These are phyloP conservation scores for Macrosteles quadrilineatus DNA, from an alignment of 1,140 invertebrate genomes.

Conservation along the genomic window DNA sequence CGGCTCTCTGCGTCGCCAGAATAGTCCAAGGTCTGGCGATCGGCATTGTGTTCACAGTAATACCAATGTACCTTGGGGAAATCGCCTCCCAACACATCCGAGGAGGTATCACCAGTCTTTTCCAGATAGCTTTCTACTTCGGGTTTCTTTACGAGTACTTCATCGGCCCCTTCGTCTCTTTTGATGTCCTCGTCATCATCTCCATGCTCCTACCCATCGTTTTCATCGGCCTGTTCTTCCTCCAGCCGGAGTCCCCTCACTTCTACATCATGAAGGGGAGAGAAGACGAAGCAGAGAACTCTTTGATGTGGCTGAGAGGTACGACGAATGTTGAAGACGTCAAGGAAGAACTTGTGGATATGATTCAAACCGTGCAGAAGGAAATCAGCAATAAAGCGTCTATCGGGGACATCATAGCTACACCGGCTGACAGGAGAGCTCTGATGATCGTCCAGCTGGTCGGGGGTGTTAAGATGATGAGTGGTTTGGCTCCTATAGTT, in stretches of 20 bases:
- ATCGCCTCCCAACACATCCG: constrained; percentile 56
- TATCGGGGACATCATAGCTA: constrained; percentile 34
- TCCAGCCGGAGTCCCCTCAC: constrained; percentile 82
- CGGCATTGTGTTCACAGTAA: constrained; percentile 66
- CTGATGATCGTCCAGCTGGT: constrained; percentile 39
- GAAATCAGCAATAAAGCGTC: constrained; percentile 28
- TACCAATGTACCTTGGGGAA: constrained; percentile 84
- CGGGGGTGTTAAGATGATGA: constrained; percentile 35
- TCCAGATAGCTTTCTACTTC: constrained; percentile 73
- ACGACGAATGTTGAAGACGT: constrained; percentile 30
- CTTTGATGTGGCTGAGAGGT: constrained; percentile 66
- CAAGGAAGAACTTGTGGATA: constrained; percentile 34
- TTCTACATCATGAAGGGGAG: constrained; percentile 63
- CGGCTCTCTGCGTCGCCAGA: constrained; percentile 25
- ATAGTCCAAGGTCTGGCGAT: constrained; percentile 60
- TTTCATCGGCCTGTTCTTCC: constrained; percentile 66
- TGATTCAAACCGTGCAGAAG: constrained; percentile 33
- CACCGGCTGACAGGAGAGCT: constrained; percentile 33
- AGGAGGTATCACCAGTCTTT: constrained; percentile 62
- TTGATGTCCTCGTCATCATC: constrained; percentile 64
- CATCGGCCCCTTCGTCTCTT: constrained; percentile 71
- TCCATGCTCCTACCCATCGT: constrained; percentile 59
- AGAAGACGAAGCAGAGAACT: constrained; percentile 60
- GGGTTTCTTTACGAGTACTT: constrained; percentile 77
- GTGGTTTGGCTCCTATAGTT: constrained; percentile 38